Evolutionary conservation across 2,113 vertebrate genomes (phyloP).

Genomic region (Pluvianellus socialis): DNA sequence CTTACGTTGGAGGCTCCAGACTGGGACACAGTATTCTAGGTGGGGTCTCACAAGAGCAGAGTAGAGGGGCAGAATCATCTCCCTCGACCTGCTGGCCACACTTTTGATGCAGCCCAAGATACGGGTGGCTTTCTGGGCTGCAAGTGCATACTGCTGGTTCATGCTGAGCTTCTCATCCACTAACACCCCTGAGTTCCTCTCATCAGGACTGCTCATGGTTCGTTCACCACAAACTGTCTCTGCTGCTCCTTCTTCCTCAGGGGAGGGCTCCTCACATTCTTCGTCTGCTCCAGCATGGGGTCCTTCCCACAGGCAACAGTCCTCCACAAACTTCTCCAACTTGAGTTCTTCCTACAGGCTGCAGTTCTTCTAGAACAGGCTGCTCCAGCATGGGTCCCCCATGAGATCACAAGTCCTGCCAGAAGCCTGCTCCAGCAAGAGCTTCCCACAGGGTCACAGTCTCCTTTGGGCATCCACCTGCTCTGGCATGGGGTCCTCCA

Average conservation of each 20-base stretch:
- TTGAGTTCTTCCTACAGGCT: background rate
- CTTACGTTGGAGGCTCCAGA: too few relatives aligned
- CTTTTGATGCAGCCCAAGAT: too few relatives aligned
- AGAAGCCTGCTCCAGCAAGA: background rate
- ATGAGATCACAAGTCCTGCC: background rate
- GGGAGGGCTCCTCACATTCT: background rate
- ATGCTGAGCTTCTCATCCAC: too few relatives aligned
- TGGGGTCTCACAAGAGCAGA: too few relatives aligned
- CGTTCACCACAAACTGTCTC: background rate
- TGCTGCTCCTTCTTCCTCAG: background rate
- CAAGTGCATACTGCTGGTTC: too few relatives aligned
- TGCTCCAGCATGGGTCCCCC: background rate
- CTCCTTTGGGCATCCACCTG: background rate
- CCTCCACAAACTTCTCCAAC: background rate
- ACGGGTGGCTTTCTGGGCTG: too few relatives aligned
- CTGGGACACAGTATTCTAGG: too few relatives aligned
- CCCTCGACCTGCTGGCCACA: too few relatives aligned
- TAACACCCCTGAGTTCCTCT: too few relatives aligned
- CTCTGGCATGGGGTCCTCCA: background rate
- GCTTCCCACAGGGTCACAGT: background rate
- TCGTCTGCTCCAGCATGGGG: background rate
- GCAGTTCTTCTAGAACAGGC: background rate
- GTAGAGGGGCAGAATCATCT: too few relatives aligned
- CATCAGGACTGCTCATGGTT: too few relatives aligned
- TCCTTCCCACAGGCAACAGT: background rate